Evolutionary conservation across 2,888 invertebrate genomes (phyloP).

Genomic region (Carterocephalus palaemon): DNA sequence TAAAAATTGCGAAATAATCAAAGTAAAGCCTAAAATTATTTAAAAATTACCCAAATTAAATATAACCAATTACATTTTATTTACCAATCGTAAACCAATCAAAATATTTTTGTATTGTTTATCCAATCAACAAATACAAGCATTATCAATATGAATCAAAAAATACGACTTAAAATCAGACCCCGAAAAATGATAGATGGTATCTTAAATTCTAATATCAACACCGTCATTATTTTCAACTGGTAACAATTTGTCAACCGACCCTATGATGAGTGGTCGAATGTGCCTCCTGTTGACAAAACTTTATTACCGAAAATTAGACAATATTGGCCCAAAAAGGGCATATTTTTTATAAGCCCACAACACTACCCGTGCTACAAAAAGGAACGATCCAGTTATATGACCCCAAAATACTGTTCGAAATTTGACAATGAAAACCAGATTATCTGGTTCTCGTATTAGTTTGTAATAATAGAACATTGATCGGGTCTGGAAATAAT

Average conservation of each 20-base stretch:
- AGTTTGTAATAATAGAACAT: conserved; percentile 21
- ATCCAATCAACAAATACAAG: too few species aligned
- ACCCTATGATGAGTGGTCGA: conserved; percentile 46
- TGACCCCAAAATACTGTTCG: conserved; percentile 62
- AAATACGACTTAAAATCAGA: conserved; percentile 8
- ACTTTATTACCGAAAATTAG: conserved; percentile 76
- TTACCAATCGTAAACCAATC: too few species aligned
- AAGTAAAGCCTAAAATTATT: too few species aligned
- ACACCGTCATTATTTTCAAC: conserved; percentile 52
- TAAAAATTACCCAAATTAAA: too few species aligned
- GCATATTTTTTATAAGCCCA: conserved; percentile 61
- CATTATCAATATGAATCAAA: conserved; percentile 9
- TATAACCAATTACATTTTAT: too few species aligned
- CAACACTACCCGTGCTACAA: conserved; percentile 50
- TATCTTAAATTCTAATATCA: conserved; percentile 49
- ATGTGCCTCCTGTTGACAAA: conserved; percentile 75
- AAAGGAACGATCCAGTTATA: conserved; percentile 67
- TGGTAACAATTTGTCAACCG: conserved; percentile 71
- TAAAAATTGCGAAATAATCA: too few species aligned
- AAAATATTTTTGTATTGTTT: too few species aligned
- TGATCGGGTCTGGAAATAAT: conserved; percentile 10
- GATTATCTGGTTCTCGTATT: conserved; percentile 57
- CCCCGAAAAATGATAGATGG: conserved; percentile 44
- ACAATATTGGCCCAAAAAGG: conserved; percentile 72
- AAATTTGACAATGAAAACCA: conserved; percentile 58